Evolutionary conservation across 2,113 vertebrate species (phyloP).

Genomic region (Cyphomyrus plagiostoma): DNA sequence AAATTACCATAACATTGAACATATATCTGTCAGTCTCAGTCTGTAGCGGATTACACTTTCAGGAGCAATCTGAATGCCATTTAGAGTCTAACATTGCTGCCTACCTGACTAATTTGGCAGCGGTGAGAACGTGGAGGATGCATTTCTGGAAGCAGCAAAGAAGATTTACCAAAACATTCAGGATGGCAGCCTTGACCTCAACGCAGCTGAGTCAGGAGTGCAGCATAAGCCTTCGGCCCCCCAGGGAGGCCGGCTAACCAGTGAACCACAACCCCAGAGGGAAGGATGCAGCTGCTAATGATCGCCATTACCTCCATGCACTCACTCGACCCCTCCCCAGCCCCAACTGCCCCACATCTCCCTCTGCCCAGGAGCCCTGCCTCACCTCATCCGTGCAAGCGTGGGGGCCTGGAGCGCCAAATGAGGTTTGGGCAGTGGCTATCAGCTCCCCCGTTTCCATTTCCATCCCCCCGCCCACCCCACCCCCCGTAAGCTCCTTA

Average conservation of each 20-base stretch:
- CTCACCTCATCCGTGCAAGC: neutral
- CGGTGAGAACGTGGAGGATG: conserved; percentile 95
- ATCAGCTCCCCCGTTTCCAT: conserved; percentile 55
- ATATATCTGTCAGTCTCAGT: neutral
- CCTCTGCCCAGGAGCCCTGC: neutral
- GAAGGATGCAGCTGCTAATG: conserved; percentile 96
- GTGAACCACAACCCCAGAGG: conserved; percentile 84
- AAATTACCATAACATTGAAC: neutral
- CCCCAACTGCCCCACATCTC: conserved; percentile 10
- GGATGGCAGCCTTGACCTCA: conserved; percentile 94
- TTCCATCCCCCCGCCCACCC: conserved; percentile 5
- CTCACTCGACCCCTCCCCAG: conserved; percentile 3
- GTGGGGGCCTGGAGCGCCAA: neutral
- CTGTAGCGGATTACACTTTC: neutral
- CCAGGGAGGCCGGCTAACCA: conserved; percentile 83
- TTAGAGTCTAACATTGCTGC: neutral
- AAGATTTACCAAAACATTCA: conserved; percentile 99
- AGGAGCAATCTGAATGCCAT: neutral
- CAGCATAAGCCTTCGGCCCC: conserved; percentile 94
- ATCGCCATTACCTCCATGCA: conserved; percentile 39
- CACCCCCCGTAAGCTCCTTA: neutral
- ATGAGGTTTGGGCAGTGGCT: conserved; percentile 27
- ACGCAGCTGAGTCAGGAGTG: conserved; percentile 90
- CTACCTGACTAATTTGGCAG: conserved; percentile 35
- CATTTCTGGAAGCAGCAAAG: conserved; percentile 94